phyloP scores from a whole-genome alignment of 2,888 invertebrate species.

The Agrotis segetum region DNA sequence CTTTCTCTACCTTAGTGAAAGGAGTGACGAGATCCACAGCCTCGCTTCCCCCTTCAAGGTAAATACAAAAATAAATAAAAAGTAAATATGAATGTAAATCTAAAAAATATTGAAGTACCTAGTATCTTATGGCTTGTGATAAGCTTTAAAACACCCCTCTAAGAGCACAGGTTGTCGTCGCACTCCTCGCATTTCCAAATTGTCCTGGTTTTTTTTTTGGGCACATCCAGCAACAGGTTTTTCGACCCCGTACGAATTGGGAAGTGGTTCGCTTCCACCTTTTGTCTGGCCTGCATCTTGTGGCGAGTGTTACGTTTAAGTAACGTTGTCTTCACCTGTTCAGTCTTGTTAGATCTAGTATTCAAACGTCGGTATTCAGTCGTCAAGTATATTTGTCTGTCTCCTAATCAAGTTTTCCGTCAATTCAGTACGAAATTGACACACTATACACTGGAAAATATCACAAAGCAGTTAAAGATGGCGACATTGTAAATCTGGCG shows the following conservation, averaged over 20 bases:
- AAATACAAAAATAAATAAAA: too few species aligned
- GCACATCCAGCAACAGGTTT: background rate
- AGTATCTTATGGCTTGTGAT: constrained; percentile 1
- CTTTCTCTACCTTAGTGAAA: too few species aligned
- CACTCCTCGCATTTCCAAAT: constrained; percentile 9
- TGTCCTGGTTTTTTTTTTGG: constrained; percentile 4
- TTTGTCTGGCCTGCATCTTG: background rate
- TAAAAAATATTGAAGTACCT: too few species aligned
- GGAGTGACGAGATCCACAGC: too few species aligned
- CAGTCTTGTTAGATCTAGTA: background rate
- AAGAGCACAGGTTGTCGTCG: background rate
- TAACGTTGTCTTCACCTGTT: background rate
- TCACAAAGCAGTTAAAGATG: constrained; percentile 1
- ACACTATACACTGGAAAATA: constrained; percentile 9
- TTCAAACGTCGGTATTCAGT: background rate
- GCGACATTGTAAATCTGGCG: background rate
- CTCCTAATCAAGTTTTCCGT: background rate
- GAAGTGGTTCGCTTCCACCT: background rate
- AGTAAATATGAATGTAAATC: too few species aligned
- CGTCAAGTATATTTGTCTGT: background rate
- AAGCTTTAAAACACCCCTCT: background rate
- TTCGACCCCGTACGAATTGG: background rate
- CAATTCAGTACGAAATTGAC: background rate
- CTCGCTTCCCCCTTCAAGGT: too few species aligned
- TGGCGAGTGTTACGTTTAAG: background rate